Conservation (phyloP, 2,888 invertebrate species). For the Metalampra italica region DNA sequence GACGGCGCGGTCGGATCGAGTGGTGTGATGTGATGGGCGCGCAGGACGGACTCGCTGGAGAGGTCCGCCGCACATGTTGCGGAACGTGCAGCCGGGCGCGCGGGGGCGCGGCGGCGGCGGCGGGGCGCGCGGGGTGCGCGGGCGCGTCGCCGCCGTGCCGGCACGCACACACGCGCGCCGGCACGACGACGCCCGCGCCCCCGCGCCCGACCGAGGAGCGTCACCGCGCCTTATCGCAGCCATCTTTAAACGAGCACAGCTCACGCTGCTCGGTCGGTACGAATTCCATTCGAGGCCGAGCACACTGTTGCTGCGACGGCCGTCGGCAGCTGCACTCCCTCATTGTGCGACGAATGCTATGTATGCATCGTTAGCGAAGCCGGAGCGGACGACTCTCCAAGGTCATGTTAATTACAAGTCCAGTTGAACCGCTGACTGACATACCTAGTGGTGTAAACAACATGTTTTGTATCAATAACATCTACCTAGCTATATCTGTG, state of each 20-base stretch:
- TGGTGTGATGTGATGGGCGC: constrained; percentile 23
- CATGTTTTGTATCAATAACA: constrained; percentile 23
- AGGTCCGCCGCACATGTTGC: constrained; percentile 66
- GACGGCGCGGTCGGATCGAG: constrained; percentile 32
- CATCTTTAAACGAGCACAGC: constrained; percentile 74
- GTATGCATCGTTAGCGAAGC: constrained; percentile 32
- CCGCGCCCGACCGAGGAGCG: constrained; percentile 70
- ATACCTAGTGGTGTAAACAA: constrained; percentile 39
- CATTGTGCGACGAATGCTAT: constrained; percentile 42
- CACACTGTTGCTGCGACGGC: constrained; percentile 52
- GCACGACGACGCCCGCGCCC: constrained; percentile 64
- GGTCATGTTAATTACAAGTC: constrained; percentile 59
- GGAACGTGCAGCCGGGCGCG: constrained; percentile 57
- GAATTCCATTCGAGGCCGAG: constrained; percentile 70
- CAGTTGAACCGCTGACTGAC: constrained; percentile 51
- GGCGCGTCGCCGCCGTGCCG: constrained; percentile 48
- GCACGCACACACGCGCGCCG: constrained; percentile 55
- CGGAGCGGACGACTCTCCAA: constrained; percentile 43
- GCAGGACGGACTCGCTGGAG: constrained; percentile 7
- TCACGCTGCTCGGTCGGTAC: constrained; percentile 70
- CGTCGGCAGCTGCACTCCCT: constrained; percentile 55
- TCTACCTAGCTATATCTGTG: constrained; percentile 3
- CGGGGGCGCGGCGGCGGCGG: constrained; percentile 20
- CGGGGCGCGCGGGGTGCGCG: constrained; percentile 48
- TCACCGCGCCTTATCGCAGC: constrained; percentile 74